Base-by-base conservation (phyloP, 1,140 invertebrate genomes). In the Dolichoris vasculosae region DNA sequence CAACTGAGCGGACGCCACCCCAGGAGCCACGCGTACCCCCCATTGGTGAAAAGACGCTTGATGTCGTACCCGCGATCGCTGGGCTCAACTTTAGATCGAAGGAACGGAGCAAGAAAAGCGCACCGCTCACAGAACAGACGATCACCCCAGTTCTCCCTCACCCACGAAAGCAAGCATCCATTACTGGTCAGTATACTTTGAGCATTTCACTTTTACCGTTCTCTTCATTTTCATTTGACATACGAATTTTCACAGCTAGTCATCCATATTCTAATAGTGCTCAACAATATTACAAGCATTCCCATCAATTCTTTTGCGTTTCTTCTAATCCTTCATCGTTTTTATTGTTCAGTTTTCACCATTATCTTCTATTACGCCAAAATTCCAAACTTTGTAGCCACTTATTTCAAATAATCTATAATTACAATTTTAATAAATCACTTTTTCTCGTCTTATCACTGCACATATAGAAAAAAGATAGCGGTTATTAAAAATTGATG, bases 101-200 rank as follows among this genome's bases (percentile, higher is more conserved):
- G 51, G 90, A 90, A 64, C 87, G 87, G 40, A 63, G 86, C 8
- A 69, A 88, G 20, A 89, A 90, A 82, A 90, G 89, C 26, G 90
- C 92, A 32, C 91, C 90, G 8, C 87, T 91, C 30, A 38, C 63
- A n/a, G 75, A 46, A 3, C 55, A 46, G 17, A 20, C 35, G 9
- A 43, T 35, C 3, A 83, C 90, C 75, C 71, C 90, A 0, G 76
- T 87, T 8, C 83, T 83, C 2, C 55, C 88, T 11, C 63, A 32
- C 1, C 35, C 90, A 75, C 92, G 90, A 59, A 93, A 93, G 87
- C 92, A 93, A 83, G 85, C 91, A 7, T 83, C 91, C 59, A 93
- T 93, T 35, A 93, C 93, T 86, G 91, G 93, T 93, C 84, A 91
- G 90, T 80, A 82, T 63, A 38, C 55, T 26, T 76, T 75, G 73